Percentiles rank a stretch among this genome's conserved stretches.
Evolutionary conservation across 2,113 vertebrate genomes (phyloP).

Genomic region (Eudyptes chrysolophus): DNA sequence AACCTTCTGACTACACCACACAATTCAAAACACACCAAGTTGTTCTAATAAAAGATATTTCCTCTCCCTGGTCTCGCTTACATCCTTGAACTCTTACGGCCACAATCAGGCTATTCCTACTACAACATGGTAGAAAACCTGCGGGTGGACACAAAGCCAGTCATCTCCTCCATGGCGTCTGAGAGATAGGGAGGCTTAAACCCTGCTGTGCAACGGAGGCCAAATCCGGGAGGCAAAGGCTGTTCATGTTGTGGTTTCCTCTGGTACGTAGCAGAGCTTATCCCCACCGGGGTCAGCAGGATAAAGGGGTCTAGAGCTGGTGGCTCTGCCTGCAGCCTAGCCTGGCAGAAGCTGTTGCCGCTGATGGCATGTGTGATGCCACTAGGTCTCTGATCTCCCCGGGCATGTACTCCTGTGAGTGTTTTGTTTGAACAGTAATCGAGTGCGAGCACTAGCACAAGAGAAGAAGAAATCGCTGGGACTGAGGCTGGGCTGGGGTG

Average conservation of each 20-base stretch:
- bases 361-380: neutral
- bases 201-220: neutral
- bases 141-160: neutral
- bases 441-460: too few species aligned
- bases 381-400: rapidly evolving
- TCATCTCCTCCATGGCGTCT: neutral
- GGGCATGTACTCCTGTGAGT: neutral
- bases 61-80: neutral
- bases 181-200: neutral
- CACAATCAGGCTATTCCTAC: neutral
- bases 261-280: neutral
- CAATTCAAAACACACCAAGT: neutral
- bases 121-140: neutral
- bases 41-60: slow-evolving; percentile 1
- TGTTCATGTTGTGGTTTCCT: neutral
- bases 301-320: neutral
- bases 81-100: neutral
- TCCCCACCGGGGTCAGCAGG: neutral
- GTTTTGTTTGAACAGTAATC: neutral
- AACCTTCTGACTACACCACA: neutral
- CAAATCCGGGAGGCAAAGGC: neutral
- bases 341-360: neutral
- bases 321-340: neutral
- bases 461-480: neutral
- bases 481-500: neutral